Evolutionary conservation across 2,113 vertebrate species (phyloP), one percentile per base, ranked within the genome.

Genomic region (Cyanoderma ruficeps): DNA sequence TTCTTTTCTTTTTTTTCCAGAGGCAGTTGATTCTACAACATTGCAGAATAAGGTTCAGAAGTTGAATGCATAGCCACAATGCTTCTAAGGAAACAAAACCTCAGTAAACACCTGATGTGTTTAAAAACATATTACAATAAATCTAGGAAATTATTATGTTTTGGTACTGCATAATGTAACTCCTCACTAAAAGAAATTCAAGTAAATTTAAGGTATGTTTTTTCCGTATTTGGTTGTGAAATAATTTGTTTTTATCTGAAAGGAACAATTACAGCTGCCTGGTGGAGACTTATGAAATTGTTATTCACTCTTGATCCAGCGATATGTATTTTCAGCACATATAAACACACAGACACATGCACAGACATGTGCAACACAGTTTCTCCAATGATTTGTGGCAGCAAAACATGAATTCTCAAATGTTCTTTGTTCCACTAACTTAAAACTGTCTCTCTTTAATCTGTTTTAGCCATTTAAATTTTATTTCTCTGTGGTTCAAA

Each of bases 41-140:
- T 35, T 61, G 13, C 23, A 89, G 67, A 94, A 30, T 1, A 4
- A 80, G 9, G 53, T 85, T 91, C n/a, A 80, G 80, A 93, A 85
- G 49, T 61, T 85, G 50, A 81, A 44, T 20, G 31, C 63, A 49
- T 37, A 69, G 55, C 59, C 78, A 80, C 71, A 86, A 25, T 39
- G 33, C 46, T 94, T 93, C 56, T 65, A 87, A 46, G 70, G 46
- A 92, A 88, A 86, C n/a, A 84, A 94, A 94, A 89, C n/a, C 39
- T 65, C 55, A 31, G 55, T 70, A 70, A 95, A 70, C 15, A 75
- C 42, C 63, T 90, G 67, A 84, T 57, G 35, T 6, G 1, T 87
- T 93, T 63, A 88, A 65, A 90, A 85, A 72, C 21, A 46, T 35
- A 69, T 67, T 49, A 92, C 11, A 84, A 53, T 52, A 80, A 74